Conservation (phyloP, 1,140 invertebrate species). For the Coenobita brevimanus region DNA sequence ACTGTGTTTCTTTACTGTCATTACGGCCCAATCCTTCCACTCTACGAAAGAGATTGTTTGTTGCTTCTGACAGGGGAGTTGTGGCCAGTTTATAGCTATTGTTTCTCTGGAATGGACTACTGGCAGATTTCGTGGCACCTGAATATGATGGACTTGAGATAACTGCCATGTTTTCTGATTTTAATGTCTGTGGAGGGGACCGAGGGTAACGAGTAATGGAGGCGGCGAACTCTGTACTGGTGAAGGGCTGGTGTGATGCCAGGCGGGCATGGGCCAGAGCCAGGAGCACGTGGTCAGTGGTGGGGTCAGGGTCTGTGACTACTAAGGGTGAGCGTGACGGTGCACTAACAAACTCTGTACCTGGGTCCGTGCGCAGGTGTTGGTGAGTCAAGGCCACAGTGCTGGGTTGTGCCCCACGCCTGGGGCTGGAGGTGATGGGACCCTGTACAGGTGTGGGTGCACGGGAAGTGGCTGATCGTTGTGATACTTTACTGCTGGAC, state of each 20-base stretch:
- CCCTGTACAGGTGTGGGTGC: constrained; percentile 69
- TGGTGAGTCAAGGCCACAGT: constrained; percentile 61
- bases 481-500: constrained; percentile 39
- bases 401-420: constrained; percentile 59
- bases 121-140: not conserved
- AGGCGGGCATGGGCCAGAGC: constrained; percentile 62
- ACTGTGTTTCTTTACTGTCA: constrained; percentile 24
- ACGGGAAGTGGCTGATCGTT: constrained; percentile 59
- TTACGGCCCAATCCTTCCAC: constrained; percentile 18
- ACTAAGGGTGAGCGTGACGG: constrained; percentile 33
- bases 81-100: constrained; percentile 66
- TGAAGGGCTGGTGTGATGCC: constrained; percentile 46
- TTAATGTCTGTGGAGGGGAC: not conserved
- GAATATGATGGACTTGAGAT: not conserved
- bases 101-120: constrained; percentile 63
- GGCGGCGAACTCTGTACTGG: not conserved
- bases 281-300: constrained; percentile 56
- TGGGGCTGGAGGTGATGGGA: constrained; percentile 62
- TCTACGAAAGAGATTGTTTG: constrained; percentile 53
- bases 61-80: constrained; percentile 58
- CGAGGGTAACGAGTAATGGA: not conserved
- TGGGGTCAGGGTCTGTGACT: constrained; percentile 47
- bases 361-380: constrained; percentile 64
- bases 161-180: not conserved
- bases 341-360: constrained; percentile 58